phyloP scores from a whole-genome alignment of 2,113 vertebrate genomes.

The Anhinga anhinga region DNA sequence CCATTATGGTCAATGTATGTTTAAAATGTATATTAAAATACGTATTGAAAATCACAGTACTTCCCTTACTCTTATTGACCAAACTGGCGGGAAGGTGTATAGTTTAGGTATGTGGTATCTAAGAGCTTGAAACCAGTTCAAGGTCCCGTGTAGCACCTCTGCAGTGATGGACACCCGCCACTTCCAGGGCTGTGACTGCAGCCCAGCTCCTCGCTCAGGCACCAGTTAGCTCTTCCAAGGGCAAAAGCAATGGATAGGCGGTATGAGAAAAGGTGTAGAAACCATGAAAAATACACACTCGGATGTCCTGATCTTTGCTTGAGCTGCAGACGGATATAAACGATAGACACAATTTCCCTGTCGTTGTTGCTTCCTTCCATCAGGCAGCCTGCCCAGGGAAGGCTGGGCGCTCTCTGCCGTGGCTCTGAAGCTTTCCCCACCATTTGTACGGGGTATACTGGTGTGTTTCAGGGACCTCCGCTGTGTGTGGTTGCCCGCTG shows the following conservation, averaged over 20 bases:
- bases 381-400: not conserved
- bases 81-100: too few relatives aligned
- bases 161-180: not conserved
- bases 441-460: accelerated
- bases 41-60: not conserved
- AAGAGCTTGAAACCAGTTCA: not conserved
- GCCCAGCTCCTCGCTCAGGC: not conserved
- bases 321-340: not conserved
- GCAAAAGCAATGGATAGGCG: not conserved
- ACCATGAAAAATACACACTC: not conserved
- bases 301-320: not conserved
- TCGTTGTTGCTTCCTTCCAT: not conserved
- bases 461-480: not conserved
- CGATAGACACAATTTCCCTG: not conserved
- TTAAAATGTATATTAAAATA: not conserved
- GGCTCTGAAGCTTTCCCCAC: not conserved
- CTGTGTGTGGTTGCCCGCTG: not conserved
- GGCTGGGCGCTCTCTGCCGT: not conserved
- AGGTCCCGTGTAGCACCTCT: not conserved
- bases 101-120: too few relatives aligned
- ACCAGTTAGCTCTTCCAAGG: not conserved
- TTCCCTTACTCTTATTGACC: not conserved
- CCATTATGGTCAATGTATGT: not conserved
- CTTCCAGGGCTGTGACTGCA: not conserved
- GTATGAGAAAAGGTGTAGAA: not conserved